Conservation (phyloP, 2,888 invertebrate species). For the Onthophagus sagittarius region DNA sequence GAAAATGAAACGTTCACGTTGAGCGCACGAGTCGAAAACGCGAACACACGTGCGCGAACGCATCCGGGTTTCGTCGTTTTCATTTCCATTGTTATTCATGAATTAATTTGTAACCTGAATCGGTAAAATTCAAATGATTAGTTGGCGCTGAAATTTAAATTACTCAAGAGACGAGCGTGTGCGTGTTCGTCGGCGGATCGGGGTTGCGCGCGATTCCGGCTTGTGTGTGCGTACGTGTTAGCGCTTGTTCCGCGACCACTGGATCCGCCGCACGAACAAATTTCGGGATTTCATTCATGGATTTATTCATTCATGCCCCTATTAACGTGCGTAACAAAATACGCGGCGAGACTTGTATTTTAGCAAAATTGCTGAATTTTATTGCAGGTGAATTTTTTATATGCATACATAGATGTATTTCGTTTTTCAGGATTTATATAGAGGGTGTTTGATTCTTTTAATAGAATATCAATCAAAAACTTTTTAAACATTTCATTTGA, state of each 20-base stretch:
- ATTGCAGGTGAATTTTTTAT: not conserved
- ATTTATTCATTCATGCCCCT: constrained; percentile 10
- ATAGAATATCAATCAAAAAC: not conserved
- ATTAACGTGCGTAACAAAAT: not conserved
- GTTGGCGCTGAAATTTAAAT: constrained; percentile 17
- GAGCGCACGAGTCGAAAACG: not conserved
- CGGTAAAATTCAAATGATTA: constrained; percentile 18
- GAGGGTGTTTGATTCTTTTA: not conserved
- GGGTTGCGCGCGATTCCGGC: not conserved
- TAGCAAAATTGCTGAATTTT: not conserved
- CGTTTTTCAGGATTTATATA: not conserved
- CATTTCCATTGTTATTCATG: constrained; percentile 18
- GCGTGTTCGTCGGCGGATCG: not conserved
- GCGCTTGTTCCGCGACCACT: not conserved
- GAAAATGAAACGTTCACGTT: constrained; percentile 7
- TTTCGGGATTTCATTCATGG: constrained; percentile 14
- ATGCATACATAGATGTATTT: not conserved
- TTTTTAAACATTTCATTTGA: not conserved
- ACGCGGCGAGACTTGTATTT: not conserved
- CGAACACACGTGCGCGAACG: constrained; percentile 4
- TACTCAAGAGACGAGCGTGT: constrained; percentile 15
- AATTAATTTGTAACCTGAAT: constrained; percentile 17
- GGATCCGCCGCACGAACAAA: constrained; percentile 10
- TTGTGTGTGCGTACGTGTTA: not conserved
- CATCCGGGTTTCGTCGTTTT: constrained; percentile 9